Percentiles rank a stretch among this genome's conserved stretches.
These are phyloP conservation scores for Catostomus latipinnis DNA, from an alignment of 2,797 vertebrate genomes.

Conservation along the genomic window DNA sequence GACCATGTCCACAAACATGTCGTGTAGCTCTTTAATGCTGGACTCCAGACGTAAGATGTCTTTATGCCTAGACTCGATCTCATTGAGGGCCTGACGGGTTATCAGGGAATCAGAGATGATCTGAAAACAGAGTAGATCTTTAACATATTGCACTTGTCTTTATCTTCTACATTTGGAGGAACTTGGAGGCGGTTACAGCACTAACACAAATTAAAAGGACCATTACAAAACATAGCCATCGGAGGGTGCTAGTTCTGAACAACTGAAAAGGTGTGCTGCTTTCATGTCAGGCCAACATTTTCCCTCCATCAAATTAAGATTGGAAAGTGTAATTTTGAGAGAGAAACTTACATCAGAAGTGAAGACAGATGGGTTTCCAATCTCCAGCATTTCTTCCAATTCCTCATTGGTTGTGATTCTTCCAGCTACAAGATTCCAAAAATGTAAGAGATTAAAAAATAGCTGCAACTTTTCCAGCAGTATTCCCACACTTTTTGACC, in stretches of 20 bases:
- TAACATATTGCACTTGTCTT: neutral
- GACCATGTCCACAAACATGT: constrained; percentile 86
- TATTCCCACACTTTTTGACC: too few species aligned
- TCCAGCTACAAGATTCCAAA: constrained; percentile 80
- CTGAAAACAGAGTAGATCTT: constrained; percentile 66
- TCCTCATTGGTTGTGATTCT: constrained; percentile 90
- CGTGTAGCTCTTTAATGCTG: constrained; percentile 91
- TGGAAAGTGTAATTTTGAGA: neutral
- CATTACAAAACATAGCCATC: neutral
- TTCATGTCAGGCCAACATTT: neutral
- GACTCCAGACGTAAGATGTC: constrained; percentile 93
- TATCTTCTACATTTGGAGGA: neutral
- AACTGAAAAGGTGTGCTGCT: neutral
- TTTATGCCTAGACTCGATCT: constrained; percentile 93
- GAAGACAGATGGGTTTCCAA: constrained; percentile 80
- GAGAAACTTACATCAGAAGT: constrained; percentile 84
- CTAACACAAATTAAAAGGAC: too few species aligned
- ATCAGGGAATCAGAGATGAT: constrained; percentile 95
- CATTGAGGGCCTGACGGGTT: constrained; percentile 90
- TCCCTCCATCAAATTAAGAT: neutral
- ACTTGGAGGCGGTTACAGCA: neutral
- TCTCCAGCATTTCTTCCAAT: constrained; percentile 94
- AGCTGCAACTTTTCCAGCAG: neutral
- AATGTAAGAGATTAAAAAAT: neutral
- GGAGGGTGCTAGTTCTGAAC: neutral